Base-by-base conservation (phyloP, 2,888 invertebrate species). In the Lissonota sp. region DNA sequence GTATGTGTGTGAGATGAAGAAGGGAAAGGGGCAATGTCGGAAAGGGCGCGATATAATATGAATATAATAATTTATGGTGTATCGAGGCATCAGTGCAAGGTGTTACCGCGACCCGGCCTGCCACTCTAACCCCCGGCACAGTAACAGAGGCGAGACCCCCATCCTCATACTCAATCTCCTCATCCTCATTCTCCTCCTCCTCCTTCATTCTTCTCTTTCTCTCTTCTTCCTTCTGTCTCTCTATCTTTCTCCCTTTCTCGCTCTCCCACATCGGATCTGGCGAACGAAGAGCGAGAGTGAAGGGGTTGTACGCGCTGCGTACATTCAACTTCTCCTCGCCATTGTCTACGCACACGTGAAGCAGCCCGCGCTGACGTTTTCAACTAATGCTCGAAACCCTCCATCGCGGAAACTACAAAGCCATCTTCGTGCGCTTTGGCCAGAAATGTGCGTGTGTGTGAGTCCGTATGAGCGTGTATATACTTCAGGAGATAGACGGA, bases 11-110 rank as follows among this genome's bases (percentile, higher is more conserved):
- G 46, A 16, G 51, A 64, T 37, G 14, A 46, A n/a, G 63, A 26
- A 26, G 26, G 26, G 26, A 26, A 26, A 26, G 26, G 26, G 40
- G 40, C 67, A 40, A 74, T 60, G 58, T 74, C 79, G 73, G 72
- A 71, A 75, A 74, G 81, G 85, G 83, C 83, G 77, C 83, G 79
- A 85, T 87, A 86, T 86, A 85, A 88, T 88, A 87, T 86, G 87
- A 89, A 87, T 87, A 87, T 84, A 87, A 89, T 88, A 88, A 89
- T 89, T 89, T 88, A 89, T 87, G 87, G 87, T 87, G 88, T 89
- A 89, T 89, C 87, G 88, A 84, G 88, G 83, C 85, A 89, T 89
- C 89, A 87, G 85, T 79, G 88, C 89, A 88, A 89, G 89, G 87
- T 89, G 89, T 89, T 87, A 74, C 89, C 88, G 82, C 83, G 84